Conservation (phyloP, 2,797 vertebrate genomes). For the Botia almorhae region DNA sequence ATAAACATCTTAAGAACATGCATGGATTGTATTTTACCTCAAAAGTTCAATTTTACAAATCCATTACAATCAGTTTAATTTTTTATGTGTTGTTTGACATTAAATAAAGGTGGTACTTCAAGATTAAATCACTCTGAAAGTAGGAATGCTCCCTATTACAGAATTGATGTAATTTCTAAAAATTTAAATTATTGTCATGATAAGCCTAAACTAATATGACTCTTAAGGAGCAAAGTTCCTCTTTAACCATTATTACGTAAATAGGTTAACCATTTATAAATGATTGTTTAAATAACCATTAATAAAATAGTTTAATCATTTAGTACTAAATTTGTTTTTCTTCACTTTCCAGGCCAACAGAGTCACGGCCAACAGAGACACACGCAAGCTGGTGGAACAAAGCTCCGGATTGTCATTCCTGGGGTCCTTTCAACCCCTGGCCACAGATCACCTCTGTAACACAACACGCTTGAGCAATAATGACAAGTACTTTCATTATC, state of each 20-base stretch:
- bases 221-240: background rate
- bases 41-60: background rate
- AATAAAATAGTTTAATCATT: background rate
- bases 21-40: too few relatives aligned
- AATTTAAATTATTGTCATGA: too few relatives aligned
- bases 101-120: too few relatives aligned
- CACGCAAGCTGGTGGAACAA: conserved; percentile 67
- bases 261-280: background rate
- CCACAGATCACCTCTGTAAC: conserved; percentile 65
- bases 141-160: too few relatives aligned
- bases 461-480: conserved; percentile 63
- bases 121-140: too few relatives aligned
- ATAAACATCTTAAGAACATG: too few relatives aligned
- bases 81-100: too few relatives aligned
- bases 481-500: conserved; percentile 58
- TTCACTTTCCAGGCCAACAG: conserved; percentile 76
- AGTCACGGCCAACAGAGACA: conserved; percentile 56
- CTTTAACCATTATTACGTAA: background rate
- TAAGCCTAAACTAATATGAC: too few relatives aligned
- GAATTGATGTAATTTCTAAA: too few relatives aligned
- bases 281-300: background rate
- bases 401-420: conserved; percentile 73
- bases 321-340: background rate
- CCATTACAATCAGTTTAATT: too few relatives aligned
- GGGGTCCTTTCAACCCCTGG: conserved; percentile 42